These are phyloP conservation scores for Triplophysa siluroides DNA, from an alignment of 2,113 vertebrate genomes.

Conservation along the genomic window DNA sequence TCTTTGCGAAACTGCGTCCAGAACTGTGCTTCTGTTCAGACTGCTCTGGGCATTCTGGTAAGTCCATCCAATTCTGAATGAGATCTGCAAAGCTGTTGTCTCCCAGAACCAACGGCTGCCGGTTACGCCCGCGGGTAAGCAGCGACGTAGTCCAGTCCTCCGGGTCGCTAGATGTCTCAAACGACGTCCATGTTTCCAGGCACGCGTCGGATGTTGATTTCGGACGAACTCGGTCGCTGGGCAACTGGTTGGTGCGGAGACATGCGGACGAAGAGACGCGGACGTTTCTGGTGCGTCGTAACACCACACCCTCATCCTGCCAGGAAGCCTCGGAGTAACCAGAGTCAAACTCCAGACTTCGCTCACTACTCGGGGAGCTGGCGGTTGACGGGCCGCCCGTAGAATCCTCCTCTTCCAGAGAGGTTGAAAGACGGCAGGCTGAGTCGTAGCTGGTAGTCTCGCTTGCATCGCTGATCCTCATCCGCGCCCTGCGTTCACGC, in stretches of 20 bases:
- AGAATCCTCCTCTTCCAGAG: conserved; percentile 75
- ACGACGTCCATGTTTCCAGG: conserved; percentile 87
- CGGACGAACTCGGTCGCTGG: conserved; percentile 71
- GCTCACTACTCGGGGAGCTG: conserved; percentile 78
- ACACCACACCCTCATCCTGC: conserved; percentile 83
- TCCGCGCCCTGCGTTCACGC: conserved; percentile 67
- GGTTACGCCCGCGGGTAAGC: conserved; percentile 90
- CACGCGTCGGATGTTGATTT: conserved; percentile 94
- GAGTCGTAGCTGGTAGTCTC: conserved; percentile 84
- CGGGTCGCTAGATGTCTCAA: conserved; percentile 75
- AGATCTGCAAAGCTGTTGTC: conserved; percentile 98
- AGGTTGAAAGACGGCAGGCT: conserved; percentile 81
- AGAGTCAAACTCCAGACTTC: conserved; percentile 88
- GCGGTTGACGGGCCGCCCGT: conserved; percentile 51
- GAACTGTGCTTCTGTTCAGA: conserved; percentile 62
- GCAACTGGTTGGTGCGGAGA: conserved; percentile 66
- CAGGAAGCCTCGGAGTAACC: conserved; percentile 92
- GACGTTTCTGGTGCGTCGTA: conserved; percentile 72
- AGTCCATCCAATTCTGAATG: conserved; percentile 98
- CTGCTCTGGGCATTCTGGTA: conserved; percentile 83
- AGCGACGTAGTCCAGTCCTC: conserved; percentile 89
- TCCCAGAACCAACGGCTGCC: conserved; percentile 91
- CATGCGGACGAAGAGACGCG: conserved; percentile 77
- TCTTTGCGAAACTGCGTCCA: conserved; percentile 82
- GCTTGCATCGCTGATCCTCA: conserved; percentile 72